Evolutionary conservation across 2,888 invertebrate species (phyloP).

Genomic region (Pachymerium ferrugineum): DNA sequence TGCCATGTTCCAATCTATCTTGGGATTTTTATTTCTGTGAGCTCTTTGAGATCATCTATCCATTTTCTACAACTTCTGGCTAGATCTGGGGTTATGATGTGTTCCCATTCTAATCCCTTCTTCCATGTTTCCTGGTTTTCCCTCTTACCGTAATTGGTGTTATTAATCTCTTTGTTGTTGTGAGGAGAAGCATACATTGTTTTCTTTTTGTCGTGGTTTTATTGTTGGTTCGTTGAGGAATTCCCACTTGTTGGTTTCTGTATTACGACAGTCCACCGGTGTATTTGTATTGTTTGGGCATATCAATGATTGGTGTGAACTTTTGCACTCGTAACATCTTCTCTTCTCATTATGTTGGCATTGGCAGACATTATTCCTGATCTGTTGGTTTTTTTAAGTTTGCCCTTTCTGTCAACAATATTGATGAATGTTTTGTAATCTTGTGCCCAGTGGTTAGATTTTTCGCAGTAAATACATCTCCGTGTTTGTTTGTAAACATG

Average conservation of each 20-base stretch:
- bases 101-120: background rate
- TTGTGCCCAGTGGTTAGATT: background rate
- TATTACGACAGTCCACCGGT: background rate
- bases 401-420: background rate
- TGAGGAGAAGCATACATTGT: background rate
- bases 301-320: background rate
- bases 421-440: background rate
- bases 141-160: background rate
- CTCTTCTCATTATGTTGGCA: background rate
- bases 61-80: background rate
- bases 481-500: background rate
- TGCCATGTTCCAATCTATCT: background rate
- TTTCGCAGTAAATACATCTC: background rate
- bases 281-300: background rate
- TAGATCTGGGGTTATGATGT: background rate
- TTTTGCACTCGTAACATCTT: background rate
- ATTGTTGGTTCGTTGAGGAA: background rate
- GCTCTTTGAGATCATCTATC: background rate
- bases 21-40: background rate
- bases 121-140: slow-evolving; percentile 29
- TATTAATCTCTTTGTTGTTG: background rate
- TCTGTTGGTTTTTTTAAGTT: background rate
- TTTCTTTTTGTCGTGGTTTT: background rate
- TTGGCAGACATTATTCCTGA: background rate
- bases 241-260: background rate